Base-by-base conservation (phyloP, 2,888 invertebrate species). In the Parnassius orleans region DNA sequence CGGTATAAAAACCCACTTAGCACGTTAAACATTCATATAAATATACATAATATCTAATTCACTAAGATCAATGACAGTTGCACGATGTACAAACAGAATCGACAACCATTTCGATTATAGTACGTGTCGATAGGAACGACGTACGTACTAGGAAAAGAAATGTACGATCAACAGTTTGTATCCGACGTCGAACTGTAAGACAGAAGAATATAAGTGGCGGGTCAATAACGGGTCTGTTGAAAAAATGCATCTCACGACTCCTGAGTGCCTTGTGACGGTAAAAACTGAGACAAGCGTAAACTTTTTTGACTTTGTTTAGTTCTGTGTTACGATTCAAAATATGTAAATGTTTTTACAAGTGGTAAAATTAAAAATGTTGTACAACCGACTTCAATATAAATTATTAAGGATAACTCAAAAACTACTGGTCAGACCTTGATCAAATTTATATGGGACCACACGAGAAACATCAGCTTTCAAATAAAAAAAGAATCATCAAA, bases 161-260 rank as follows among this genome's bases (percentile, higher is more conserved):
- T 68, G 69, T 66, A 72, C 53, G 57, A 56, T 53, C 64, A 65
- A 60, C 46, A 55, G 67, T 63, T 69, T 65, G 54, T 55, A 61
- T 68, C 65, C 69, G 60, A 69, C 66, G 61, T 68, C 64, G 63
- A 66, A 68, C 68, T 69, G 67, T 69, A 62, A 68, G 65, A 65
- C 66, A 68, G 63, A 60, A 24, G 68, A 66, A 72, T 70, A 71
- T 74, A 73, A 75, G 75, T 77, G 76, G 78, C 77, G 75, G 80
- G 80, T 81, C 81, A 78, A 69, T 84, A 86, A 86, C 86, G 83
- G 83, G 78, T 74, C 73, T 72, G 63, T 68, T 70, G 75, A 82
- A 90, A 87, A 87, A 87, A 81, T 75, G 74, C 73, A 77, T 78
- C 83, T 86, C 87, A 87, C 88, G 88, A 87, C 83, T 85, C 79